Evolutionary conservation across 2,797 vertebrate species (phyloP), one percentile per base, ranked within the genome.

Genomic region (Adelosebastes latens): DNA sequence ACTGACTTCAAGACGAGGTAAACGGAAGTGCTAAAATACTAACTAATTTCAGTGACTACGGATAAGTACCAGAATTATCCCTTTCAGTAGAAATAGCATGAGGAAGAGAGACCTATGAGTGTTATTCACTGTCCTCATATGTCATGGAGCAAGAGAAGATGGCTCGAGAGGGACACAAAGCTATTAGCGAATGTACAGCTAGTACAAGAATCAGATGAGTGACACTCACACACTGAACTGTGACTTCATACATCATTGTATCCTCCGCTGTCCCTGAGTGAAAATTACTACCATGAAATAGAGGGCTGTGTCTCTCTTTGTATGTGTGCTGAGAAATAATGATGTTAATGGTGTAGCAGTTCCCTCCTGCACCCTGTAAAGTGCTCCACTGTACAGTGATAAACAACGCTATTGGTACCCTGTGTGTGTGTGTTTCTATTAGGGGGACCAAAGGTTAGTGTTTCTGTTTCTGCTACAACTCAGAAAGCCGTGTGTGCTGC

Each of bases 201-300:
- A 4, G 34, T 32, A 18, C 1, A 10, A 55, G 46, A 66, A 24
- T 58, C 13, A 11, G 32, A 20, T 1, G 27, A 31, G 34, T 20
- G 8, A 32, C 24, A 59, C 32, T 25, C 27, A 61, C 31, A 53
- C n/a, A 29, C 2, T 32, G 75, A 63, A 55, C 14, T 9, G 68
- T 63, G 32, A 81, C 64, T 77, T 77, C 70, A 75, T 78, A 75
- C 73, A 78, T 85, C 60, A 32, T 25, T 29, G 49, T 71, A 46
- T 74, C 70, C 60, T 84, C 56, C 7, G 2, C 69, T 75, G 74
- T 87, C 74, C 71, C 62, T 14, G n/a, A 67, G 61, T 36, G 75
- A 81, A 62, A 79, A 80, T 84, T 36, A 81, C 79, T 14, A 18
- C 27, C 7, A n/a, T 53, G 55, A 49, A 71, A 87, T 67, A 29